Base-by-base conservation (phyloP, 1,140 invertebrate species). In the Pachyrhynchus sulphureomaculatus region DNA sequence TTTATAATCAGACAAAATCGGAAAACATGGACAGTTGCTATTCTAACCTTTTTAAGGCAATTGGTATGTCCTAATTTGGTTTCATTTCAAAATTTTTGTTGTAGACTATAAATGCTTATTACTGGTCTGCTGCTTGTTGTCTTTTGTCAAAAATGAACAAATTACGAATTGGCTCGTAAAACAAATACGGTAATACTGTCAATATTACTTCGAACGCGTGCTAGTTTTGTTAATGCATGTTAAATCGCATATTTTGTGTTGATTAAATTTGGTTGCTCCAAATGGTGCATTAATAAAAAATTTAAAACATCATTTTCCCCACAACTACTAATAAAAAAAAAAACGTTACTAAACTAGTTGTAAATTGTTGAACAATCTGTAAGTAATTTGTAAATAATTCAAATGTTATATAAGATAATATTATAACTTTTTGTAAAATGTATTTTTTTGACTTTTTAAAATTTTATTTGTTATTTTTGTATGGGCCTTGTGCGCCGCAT, bases 341-440 rank as follows among this genome's bases (percentile, higher is more conserved):
- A 39, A 29, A 29, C 26, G 26, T 29, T 34, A 49, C 24, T 49
- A 34, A n/a, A 23, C 32, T 49, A 49, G 47, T 34, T 70, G 67
- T 70, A 69, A 66, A 71, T 69, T 71, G 56, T 49, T 63, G 64
- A 49, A 49, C 29, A 18, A 49, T 32, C 12, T 71, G 70, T 71
- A 71, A 71, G 68, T 70, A 71, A 59, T 61, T 52, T 71, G 70
- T 71, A 72, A 49, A 72, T 72, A 72, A n/a, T 18, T 41, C 34
- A 68, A 70, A 69, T 70, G 68, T 70, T 71, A 67, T 67, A 72
- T 61, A 67, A 57, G 57, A 47, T 64, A 60, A 51, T 68, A 18
- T 41, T 54, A 54, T 52, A 39, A 39, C 24, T 52, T 52, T 52
- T 52, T 39, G 49, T 52, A 39, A 52, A 39, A 39, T 39, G 49